Evolutionary conservation across 2,888 invertebrate species (phyloP).

Genomic region (Caenorhabditis zanzibari): DNA sequence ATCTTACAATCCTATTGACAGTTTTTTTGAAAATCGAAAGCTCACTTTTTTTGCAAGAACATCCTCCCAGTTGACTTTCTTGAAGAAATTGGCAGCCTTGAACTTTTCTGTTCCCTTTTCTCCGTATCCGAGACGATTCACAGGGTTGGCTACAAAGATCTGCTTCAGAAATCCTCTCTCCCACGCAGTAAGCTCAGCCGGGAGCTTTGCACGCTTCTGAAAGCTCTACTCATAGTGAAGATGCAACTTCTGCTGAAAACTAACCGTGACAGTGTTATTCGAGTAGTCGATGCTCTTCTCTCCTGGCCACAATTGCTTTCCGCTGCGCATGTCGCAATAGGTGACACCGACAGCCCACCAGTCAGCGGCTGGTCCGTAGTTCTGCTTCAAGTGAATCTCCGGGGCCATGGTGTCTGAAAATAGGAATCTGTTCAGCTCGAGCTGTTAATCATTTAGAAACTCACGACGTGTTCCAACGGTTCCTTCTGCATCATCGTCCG

Average conservation of each 20-base stretch:
- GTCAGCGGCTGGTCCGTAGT: constrained; percentile 35
- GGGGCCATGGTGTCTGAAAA: constrained; percentile 56
- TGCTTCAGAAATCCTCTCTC: constrained; percentile 40
- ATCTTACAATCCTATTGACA: too few species aligned
- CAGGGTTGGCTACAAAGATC: constrained; percentile 22
- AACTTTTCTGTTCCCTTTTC: neutral
- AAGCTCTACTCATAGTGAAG: neutral
- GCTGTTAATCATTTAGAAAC: too few species aligned
- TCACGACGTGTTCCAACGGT: constrained; percentile 39
- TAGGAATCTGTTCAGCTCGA: neutral
- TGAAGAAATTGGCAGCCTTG: constrained; percentile 33
- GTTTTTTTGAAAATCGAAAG: too few species aligned
- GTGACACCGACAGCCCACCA: constrained; percentile 58
- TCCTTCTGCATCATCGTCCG: constrained; percentile 3
- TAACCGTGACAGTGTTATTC: constrained; percentile 24
- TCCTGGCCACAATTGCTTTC: constrained; percentile 8
- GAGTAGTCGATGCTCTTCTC: constrained; percentile 8
- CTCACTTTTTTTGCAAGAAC: constrained; percentile 35
- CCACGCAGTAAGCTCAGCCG: neutral
- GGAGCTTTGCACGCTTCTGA: constrained; percentile 39
- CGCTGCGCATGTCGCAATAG: constrained; percentile 41
- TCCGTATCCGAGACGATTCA: constrained; percentile 27
- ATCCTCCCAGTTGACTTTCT: constrained; percentile 28
- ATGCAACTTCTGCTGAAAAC: too few species aligned
- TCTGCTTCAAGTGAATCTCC: constrained; percentile 26